Percentiles rank a stretch among this genome's conserved stretches.
Conservation (phyloP, 2,797 vertebrate species). For the Pseudopleuronectes americanus region DNA sequence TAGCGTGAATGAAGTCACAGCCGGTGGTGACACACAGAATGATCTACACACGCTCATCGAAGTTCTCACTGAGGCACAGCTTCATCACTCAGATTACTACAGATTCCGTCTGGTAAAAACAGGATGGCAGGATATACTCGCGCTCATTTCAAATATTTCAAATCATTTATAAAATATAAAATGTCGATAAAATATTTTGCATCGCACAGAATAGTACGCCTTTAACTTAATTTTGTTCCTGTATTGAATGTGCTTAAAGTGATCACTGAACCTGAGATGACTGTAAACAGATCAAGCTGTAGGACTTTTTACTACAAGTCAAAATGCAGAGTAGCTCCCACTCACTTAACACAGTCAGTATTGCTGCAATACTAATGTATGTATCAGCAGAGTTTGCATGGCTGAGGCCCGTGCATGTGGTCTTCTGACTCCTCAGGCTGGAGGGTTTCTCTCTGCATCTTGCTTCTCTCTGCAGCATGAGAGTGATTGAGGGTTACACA, state of each 20-base stretch:
- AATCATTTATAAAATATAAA: no score
- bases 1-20: constrained; percentile 37
- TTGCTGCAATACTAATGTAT: constrained; percentile 1
- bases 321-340: neutral
- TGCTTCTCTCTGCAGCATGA: no score
- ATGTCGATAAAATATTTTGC: neutral
- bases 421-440: constrained; percentile 45
- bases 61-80: constrained; percentile 8
- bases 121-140: neutral
- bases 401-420: constrained; percentile 12
- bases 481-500: no score
- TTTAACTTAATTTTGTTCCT: constrained; percentile 2
- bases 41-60: constrained; percentile 26
- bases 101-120: constrained; percentile 5
- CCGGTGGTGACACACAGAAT: constrained; percentile 36
- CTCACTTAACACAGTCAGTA: constrained; percentile 4
- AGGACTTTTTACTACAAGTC: constrained; percentile 6
- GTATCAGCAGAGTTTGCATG: constrained; percentile 13
- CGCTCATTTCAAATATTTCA: no score
- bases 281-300: constrained; percentile 5
- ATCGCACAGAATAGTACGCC: neutral
- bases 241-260: neutral
- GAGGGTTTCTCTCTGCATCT: no score
- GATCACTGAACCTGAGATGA: neutral
- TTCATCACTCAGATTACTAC: constrained; percentile 1